Evolutionary conservation across 2,797 vertebrate genomes (phyloP).

Genomic region (Gymnodraco acuticeps): DNA sequence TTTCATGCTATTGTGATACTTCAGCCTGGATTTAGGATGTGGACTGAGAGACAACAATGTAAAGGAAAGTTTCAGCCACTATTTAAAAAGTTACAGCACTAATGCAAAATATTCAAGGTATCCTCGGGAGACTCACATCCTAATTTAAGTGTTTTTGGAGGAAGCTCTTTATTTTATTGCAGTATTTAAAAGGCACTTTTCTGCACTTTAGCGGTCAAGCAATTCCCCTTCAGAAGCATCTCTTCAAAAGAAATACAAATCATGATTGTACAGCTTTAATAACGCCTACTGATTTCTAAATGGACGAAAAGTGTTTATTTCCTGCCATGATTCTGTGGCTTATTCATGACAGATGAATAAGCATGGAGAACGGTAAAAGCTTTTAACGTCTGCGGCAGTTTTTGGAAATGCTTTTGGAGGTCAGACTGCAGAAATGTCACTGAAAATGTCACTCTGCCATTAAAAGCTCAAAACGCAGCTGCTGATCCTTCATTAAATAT

Average conservation of each 20-base stretch:
- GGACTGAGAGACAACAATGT: background rate
- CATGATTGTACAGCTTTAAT: background rate
- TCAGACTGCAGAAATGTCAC: slow-evolving; percentile 31
- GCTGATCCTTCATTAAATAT: slow-evolving; percentile 76
- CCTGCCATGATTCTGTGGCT: background rate
- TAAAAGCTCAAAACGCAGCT: slow-evolving; percentile 58
- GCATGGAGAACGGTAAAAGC: slow-evolving; percentile 36
- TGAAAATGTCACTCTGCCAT: slow-evolving; percentile 39
- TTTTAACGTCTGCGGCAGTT: slow-evolving; percentile 32
- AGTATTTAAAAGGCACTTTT: background rate
- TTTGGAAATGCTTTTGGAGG: slow-evolving; percentile 35
- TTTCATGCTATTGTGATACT: no score
- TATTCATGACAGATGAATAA: background rate
- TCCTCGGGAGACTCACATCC: background rate
- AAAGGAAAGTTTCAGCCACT: background rate
- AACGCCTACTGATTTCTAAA: slow-evolving; percentile 1
- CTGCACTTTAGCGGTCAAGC: background rate
- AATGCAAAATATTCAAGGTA: background rate
- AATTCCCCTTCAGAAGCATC: background rate
- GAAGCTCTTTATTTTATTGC: slow-evolving; percentile 3
- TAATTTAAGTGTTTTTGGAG: background rate
- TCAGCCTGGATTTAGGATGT: no score
- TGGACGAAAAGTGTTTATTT: slow-evolving; percentile 8
- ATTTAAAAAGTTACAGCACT: background rate
- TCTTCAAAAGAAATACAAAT: background rate